These are phyloP conservation scores for Petrolisthes cinctipes DNA, from an alignment of 2,888 invertebrate genomes.

Conservation along the genomic window DNA sequence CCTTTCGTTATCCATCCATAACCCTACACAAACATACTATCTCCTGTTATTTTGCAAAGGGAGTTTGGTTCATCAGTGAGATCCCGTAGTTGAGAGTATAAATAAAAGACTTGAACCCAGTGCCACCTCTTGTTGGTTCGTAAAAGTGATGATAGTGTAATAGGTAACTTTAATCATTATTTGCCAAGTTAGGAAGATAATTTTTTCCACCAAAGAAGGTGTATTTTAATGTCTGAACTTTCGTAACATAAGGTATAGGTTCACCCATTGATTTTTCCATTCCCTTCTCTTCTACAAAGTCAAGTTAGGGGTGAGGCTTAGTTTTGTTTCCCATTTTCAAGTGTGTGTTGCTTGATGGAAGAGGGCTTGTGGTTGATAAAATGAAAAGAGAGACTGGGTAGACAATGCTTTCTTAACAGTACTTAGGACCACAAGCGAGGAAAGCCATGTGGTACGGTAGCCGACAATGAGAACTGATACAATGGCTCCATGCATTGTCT, in stretches of 20 bases:
- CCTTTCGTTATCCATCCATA: background rate
- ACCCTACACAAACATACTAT: background rate
- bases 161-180: conserved; percentile 42
- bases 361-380: conserved; percentile 49
- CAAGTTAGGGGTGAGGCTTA: conserved; percentile 55
- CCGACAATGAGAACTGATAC: too few species aligned
- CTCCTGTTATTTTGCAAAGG: conserved; percentile 47
- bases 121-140: conserved; percentile 58
- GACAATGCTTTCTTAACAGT: background rate
- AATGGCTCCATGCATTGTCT: too few species aligned
- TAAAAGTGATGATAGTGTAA: conserved; percentile 44
- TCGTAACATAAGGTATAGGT: conserved; percentile 46
- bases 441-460: too few species aligned
- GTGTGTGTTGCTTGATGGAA: conserved; percentile 40
- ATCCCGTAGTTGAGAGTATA: conserved; percentile 53
- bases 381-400: conserved; percentile 31
- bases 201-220: conserved; percentile 54
- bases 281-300: conserved; percentile 50
- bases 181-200: conserved; percentile 59
- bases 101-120: conserved; percentile 48
- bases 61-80: conserved; percentile 56
- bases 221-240: conserved; percentile 51
- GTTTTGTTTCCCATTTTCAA: conserved; percentile 24
- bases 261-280: conserved; percentile 53
- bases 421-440: too few species aligned